Evolutionary conservation across 2,888 invertebrate species (phyloP), one percentile per base, ranked within the genome.

Genomic region (Coleophora flavipennella): DNA sequence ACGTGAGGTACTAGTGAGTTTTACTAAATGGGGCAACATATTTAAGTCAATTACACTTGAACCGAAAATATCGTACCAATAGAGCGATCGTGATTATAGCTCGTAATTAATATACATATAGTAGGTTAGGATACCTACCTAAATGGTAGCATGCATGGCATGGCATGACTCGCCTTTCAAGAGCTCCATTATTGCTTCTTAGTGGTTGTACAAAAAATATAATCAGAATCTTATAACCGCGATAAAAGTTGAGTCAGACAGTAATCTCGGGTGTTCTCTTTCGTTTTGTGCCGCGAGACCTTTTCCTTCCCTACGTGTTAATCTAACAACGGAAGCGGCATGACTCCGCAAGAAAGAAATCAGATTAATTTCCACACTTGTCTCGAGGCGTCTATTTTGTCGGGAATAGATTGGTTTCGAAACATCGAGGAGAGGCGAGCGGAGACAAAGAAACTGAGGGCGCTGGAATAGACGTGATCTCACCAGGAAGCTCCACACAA

Each of bases 271-370:
- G 63, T 64, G 68, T 65, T 66, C 65, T 53, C 40, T 55, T 67
- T 61, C 53, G 55, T 62, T 65, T 57, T 57, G 52, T 55, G 48
- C 46, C 41, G 43, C 45, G 48, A 3, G 9, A 29, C 67, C 67
- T 71, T 72, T 67, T 68, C 67, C 67, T 70, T 64, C 64, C 56
- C 58, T 56, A 65, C 60, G 59, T 72, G 76, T 77, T 72, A 73
- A 76, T 79, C 72, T 71, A 68, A 71, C 69, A 71, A 72, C 81
- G 81, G 81, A 80, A 80, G 78, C 78, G 59, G 59, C 67, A 67
- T 83, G 83, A 83, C 76, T 78, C 59, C 58, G 57, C 83, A 63
- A 61, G 70, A 78, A 77, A 70, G 20, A 67, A 62, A 68, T 67
- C 71, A 67, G 71, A 80, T 79, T 78, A 73, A 73, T 79, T 71